Evolutionary conservation across 2,797 vertebrate genomes (phyloP).

Genomic region (Falco naumanni): DNA sequence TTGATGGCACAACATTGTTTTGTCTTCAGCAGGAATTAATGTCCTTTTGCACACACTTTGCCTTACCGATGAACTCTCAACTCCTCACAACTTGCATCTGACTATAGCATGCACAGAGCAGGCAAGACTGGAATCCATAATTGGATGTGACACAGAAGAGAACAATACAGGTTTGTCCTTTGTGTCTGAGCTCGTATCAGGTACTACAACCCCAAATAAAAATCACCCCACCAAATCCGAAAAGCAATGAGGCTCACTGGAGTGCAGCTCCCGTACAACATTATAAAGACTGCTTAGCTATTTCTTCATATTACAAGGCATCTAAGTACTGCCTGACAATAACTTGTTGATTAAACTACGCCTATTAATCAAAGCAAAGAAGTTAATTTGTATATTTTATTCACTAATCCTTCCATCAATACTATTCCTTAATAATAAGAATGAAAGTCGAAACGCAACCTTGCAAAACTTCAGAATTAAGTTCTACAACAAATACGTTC

Average conservation of each 20-base stretch:
- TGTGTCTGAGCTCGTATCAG: conserved; percentile 10
- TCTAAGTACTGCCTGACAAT: background rate
- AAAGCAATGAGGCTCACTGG: background rate
- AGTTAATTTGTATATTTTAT: background rate
- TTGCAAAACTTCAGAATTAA: conserved; percentile 1
- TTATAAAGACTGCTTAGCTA: background rate
- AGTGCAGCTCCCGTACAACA: background rate
- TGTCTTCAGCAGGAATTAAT: background rate
- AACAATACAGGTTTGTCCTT: conserved; percentile 30
- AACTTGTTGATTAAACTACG: conserved; percentile 6
- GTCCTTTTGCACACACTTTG: background rate
- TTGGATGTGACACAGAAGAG: background rate
- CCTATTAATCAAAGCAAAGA: background rate
- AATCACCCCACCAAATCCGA: conserved; percentile 10
- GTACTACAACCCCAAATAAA: conserved; percentile 31
- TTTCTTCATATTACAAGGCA: background rate
- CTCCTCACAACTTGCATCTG: background rate
- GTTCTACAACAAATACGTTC: background rate
- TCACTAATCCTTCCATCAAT: background rate
- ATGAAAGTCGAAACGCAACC: background rate
- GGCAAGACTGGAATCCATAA: background rate
- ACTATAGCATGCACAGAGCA: background rate
- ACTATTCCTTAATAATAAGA: background rate
- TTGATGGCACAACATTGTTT: background rate
- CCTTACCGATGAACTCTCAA: background rate